Evolutionary conservation across 2,797 vertebrate species (phyloP), one percentile per base, ranked within the genome.

Genomic region (Pristis pectinata): DNA sequence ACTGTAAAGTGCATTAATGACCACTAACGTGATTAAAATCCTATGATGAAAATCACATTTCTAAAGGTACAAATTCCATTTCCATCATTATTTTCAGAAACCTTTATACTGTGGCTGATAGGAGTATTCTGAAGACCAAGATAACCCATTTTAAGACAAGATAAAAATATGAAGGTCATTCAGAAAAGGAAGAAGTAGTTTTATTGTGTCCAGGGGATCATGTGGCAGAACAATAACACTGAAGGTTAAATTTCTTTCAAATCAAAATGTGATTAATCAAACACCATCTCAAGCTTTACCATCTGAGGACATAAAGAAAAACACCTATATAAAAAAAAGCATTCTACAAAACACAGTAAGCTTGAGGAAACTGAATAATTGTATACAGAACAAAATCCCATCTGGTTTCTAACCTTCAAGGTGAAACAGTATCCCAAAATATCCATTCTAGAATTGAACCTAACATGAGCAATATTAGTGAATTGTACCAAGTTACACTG

Each of bases 1-100:
- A 94, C 92, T 53, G 41, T 56, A 94, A 94, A 94, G 92, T 94
- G 92, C 92, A 94, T 76, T 94, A 94, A 94, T 49, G 70, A 74
- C 92, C 92, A 76, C 70, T n/a, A 76, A 94, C 41, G 76, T 72
- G 41, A 74, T 94, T 94, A 76, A 93, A 94, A 94, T 76, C 72
- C 37, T 53, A 94, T 76, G 92, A 94, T 94, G 87, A 94, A 94
- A 94, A 74, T 94, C 5, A 76, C 72, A 94, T 74, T 94, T 44
- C 19, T 53, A 34, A n/a, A n/a, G 30, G 70, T 76, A 53, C 30
- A 76, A 76, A 76, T 94, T 94, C 70, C 92, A 94, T 94, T 94
- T 76, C 92, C 56, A 61, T 67, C 59, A 94, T 94, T 56, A 77
- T 64, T 79, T 67, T 74, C 94, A 94, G 53, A 94, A 94, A 94